Evolutionary conservation across 1,140 invertebrate species (phyloP), one percentile per base, ranked within the genome.

Genomic region (Drosophila kepulauana): DNA sequence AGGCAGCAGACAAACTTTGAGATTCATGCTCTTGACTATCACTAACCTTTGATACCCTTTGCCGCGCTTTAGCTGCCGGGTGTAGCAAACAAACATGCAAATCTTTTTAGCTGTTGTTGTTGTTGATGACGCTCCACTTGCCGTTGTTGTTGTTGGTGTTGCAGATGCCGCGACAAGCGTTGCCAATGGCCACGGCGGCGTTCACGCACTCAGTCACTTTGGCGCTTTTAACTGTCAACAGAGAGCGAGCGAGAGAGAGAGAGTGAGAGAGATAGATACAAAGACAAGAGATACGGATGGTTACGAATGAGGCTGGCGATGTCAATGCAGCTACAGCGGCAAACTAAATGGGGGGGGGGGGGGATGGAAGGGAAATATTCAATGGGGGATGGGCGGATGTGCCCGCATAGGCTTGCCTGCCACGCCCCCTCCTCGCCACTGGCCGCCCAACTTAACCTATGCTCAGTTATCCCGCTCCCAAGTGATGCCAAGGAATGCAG

Each of bases 141-240:
- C 35, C 35, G 82, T 84, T 82, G 68, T 15, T 71, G 74, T 33
- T 69, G 57, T 54, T 75, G 70, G 46, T 75, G 63, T 52, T 51
- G 43, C 74, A 79, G 59, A 86, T 79, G 79, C 72, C 65, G 28
- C 76, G 70, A 78, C 66, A 67, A 64, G 59, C 78, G 61, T 33
- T 69, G 57, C 49, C 58, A 57, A 48, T 51, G 43, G 72, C 66
- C n/a, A 5, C 15, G 66, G 41, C 20, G 70, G 41, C 75, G 51
- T 75, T 86, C 78, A 77, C 78, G 70, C 75, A 78, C 80, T 75
- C 79, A 82, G 84, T 88, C 84, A 87, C 84, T 87, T 88, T 88
- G 81, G 64, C 80, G 84, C 80, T 84, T 84, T 81, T 72, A 84
- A 75, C 70, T 80, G 80, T 89, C 80, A 87, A 75, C 77, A 82